Conservation (phyloP, 2,113 vertebrate species). For the Donacobius atricapilla region DNA sequence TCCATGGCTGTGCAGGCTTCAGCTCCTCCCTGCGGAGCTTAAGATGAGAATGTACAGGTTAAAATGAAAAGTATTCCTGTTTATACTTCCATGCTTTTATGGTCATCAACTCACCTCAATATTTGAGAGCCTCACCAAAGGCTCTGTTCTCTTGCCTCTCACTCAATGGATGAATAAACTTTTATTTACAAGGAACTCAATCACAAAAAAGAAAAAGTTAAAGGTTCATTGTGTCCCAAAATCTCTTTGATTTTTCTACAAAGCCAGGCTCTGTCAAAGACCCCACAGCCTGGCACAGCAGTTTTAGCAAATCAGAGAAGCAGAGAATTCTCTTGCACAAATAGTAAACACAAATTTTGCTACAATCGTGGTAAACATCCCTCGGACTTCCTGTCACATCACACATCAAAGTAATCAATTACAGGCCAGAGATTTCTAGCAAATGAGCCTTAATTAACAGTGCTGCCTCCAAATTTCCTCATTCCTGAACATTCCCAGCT, state of each 20-base stretch:
- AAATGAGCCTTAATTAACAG: constrained; percentile 39
- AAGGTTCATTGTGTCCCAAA: background rate
- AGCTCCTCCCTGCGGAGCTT: background rate
- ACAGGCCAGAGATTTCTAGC: background rate
- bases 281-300: background rate
- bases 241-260: background rate
- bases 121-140: background rate
- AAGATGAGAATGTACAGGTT: background rate
- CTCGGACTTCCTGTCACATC: background rate
- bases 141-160: background rate
- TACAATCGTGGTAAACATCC: background rate
- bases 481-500: constrained; percentile 26
- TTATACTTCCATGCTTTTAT: background rate
- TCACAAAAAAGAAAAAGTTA: background rate
- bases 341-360: background rate
- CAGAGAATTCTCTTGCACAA: background rate
- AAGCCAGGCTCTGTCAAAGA: background rate
- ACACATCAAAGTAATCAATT: background rate
- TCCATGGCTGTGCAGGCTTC: no score
- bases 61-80: background rate
- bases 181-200: background rate
- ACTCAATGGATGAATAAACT: fast-evolving
- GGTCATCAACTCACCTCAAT: background rate
- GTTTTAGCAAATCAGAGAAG: background rate
- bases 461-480: background rate